Evolutionary conservation across 1,140 invertebrate species (phyloP), one percentile per base, ranked within the genome.

Genomic region (Apis cerana): DNA sequence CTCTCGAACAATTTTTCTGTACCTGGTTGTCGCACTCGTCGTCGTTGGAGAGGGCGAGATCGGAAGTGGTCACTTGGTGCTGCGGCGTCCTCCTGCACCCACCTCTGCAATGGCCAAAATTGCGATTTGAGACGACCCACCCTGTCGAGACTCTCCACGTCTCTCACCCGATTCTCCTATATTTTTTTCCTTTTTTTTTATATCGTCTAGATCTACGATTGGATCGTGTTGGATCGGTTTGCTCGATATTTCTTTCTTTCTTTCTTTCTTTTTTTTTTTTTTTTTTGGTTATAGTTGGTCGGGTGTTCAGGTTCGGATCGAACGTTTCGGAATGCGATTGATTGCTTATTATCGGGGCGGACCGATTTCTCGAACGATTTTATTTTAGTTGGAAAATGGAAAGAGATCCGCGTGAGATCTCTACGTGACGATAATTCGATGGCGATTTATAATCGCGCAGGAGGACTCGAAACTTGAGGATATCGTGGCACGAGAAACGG

Each of bases 41-140:
- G 91, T 95, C 94, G 87, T 94, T 94, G 91, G 93, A 94, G 90
- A 95, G 93, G 85, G 93, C 93, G 89, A 94, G 93, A 89, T 95
- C 94, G 86, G 94, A 94, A 82, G 94, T 94, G 91, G 85, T 89
- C 89, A 93, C 91, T 90, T 94, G 92, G 80, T 94, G 92, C 82
- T 93, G 93, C 81, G 93, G 93, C 83, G 89, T 88, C 89, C 91
- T 91, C 85, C 93, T 94, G 93, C 91, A 93, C 89, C 89, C 89
- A 85, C 85, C 88, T 93, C 93, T 94, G 92, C 80, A 94, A 94
- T 91, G 84, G 86, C 89, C 91, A 92, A 93, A 93, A 93, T 89
- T 90, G 83, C 82, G 80, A 89, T 90, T 89, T 90, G 62, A 89
- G 77, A 89, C 71, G 70, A 56, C 27, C 72, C 84, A 33, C 56